Base-by-base conservation (phyloP, 1,140 invertebrate genomes). In the Oedothorax gibbosus region DNA sequence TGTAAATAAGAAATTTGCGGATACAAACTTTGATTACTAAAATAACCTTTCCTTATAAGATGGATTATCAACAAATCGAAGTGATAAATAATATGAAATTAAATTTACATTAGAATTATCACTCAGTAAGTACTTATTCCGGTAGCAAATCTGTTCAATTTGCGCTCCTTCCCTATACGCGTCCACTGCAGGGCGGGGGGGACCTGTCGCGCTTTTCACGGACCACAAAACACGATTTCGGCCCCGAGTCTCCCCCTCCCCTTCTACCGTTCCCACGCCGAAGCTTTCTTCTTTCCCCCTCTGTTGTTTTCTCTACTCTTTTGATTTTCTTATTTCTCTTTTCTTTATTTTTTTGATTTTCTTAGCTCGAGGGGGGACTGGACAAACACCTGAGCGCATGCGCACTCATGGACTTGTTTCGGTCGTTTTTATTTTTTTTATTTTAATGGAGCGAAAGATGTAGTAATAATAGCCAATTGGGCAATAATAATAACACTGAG, bases 181-280 rank as follows among this genome's bases (percentile, higher is more conserved):
- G 53, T 54, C 50, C 35, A 35, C 56, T 54, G 77, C 53, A 65
- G 51, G 79, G 56, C 14, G 53, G 21, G 18, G 50, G 66, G 66
- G 50, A 60, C 49, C 79, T 56, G 66, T 60, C 73, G 73, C 56
- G 83, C 73, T 78, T 85, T 83, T 85, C 75, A 77, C 75, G 83
- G 83, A 85, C 83, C 83, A 85, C 81, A 84, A 84, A 84, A 84
- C 81, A 84, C 81, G 81, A 84, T 84, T 84, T 84, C 72, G 81
- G 72, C 81, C 81, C 81, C 60, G 81, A 84, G 81, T 76, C 65
- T 82, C 68, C 80, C 76, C 35, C 76, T 18, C 76, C 76, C 62
- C 21, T 11, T 49, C 15, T 79, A 20, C 56, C 56, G 51, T 77
- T 56, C 60, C 75, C 79, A 81, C 79, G 76, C 76, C 62, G 50